These are phyloP conservation scores for Amphipoea lucens DNA, from an alignment of 2,888 invertebrate genomes.

Conservation along the genomic window DNA sequence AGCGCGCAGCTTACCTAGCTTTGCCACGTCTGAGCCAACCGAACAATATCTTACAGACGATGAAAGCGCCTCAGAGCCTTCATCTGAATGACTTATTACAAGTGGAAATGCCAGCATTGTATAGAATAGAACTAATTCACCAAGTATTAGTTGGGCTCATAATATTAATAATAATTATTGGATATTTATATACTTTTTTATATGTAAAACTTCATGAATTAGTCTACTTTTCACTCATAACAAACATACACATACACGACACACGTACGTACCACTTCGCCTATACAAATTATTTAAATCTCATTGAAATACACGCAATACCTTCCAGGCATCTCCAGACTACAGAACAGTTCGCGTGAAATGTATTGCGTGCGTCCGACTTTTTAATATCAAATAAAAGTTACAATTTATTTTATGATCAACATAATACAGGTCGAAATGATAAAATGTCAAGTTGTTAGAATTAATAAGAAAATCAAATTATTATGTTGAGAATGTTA, in stretches of 20 bases:
- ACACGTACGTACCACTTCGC: conserved; percentile 6
- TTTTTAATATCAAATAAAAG: conserved; percentile 22
- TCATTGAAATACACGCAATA: conserved; percentile 11
- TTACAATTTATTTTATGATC: conserved; percentile 35
- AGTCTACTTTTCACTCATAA: conserved; percentile 15
- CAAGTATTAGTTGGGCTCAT: conserved; percentile 18
- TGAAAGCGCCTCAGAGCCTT: conserved; percentile 13
- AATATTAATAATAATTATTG: conserved; percentile 6
- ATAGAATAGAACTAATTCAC: conserved; percentile 45
- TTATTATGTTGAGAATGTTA: conserved; percentile 57
- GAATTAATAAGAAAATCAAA: conserved; percentile 40
- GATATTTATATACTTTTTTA: conserved; percentile 34
- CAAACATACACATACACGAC: conserved; percentile 40
- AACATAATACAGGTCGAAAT: conserved; percentile 43
- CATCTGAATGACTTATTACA: conserved; percentile 44
- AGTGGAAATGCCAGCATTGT: conserved; percentile 44
- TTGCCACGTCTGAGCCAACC: conserved; percentile 34
- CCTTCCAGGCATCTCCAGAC: conserved; percentile 12
- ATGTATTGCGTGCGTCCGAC: conserved; percentile 13
- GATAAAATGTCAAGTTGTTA: conserved; percentile 35
- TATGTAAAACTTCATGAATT: conserved; percentile 24
- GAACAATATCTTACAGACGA: conserved; percentile 46
- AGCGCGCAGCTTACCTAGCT: conserved; percentile 19
- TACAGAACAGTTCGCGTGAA: neutral
- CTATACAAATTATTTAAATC: conserved; percentile 7